Percentiles rank a stretch among this genome's conserved stretches.
Conservation (phyloP, 2,113 vertebrate genomes). For the Hemicordylus capensis region DNA sequence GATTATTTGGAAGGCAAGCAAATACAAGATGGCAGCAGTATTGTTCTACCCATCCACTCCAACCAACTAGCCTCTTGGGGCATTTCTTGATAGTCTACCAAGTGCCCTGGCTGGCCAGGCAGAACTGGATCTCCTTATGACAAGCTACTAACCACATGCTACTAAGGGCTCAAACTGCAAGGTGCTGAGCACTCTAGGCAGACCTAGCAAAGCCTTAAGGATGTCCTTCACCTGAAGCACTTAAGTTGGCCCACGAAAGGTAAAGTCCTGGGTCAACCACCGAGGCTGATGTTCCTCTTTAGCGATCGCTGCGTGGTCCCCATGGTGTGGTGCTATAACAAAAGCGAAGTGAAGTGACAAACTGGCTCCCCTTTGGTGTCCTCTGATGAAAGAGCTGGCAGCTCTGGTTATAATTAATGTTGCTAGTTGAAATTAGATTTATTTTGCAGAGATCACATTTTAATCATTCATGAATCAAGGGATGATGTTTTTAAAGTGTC, state of each 20-base stretch:
- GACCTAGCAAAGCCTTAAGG: slow-evolving; percentile 17
- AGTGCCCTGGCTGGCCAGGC: slow-evolving; percentile 8
- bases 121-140: background rate
- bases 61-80: background rate
- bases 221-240: background rate
- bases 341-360: background rate
- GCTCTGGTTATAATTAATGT: too few relatives aligned
- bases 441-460: background rate
- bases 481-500: too few relatives aligned
- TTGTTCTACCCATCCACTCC: background rate
- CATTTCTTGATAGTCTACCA: background rate
- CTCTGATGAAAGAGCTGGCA: background rate
- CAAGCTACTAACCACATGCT: background rate
- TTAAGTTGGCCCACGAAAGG: background rate
- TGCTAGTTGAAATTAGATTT: background rate
- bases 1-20: background rate
- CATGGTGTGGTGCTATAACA: slow-evolving; percentile 3
- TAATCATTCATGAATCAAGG: background rate
- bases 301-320: background rate
- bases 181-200: background rate
- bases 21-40: background rate
- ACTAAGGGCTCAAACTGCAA: background rate
- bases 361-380: background rate
- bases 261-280: background rate
- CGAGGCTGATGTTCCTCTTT: background rate